Evolutionary conservation across 2,113 vertebrate species (phyloP), one percentile per base, ranked within the genome.

Genomic region (Mellivora capensis): DNA sequence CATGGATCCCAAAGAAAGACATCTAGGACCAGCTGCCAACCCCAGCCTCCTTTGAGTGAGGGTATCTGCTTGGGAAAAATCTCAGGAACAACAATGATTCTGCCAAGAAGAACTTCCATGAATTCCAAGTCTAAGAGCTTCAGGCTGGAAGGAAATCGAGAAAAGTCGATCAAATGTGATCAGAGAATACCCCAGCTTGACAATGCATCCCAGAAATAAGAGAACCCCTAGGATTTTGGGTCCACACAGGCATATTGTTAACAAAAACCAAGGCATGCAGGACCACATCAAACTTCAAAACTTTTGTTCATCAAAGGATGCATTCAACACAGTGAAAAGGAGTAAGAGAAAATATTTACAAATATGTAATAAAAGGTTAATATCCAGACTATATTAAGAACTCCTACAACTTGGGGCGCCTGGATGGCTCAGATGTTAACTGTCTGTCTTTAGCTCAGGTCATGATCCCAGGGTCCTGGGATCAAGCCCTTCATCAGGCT

Each of bases 51-150:
- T 98, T 99, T 97, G 99, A 98, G 0, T 99, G 99, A 98, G 99
- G 98, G 0, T 99, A 99, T 96, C 99, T 99, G 7, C 99, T 99
- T 98, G 99, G 99, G 74, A 99, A 99, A 99, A 83, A 99, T 99
- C 97, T 99, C 99, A 34, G 99, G 99, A 23, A 99, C 99, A 37
- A 99, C 99, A 98, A 99, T 99, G 96, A 99, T 99, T 98, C 99
- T 99, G 91, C 99, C 99, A 98, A 99, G 99, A 95, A 99, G 99
- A 62, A 99, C 99, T 97, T 99, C 99, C 99, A 99, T 99, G 86
- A 99, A 99, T 96, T 99, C 99, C 80, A 99, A 99, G 98, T 99
- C 99, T 97, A 99, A 98, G 37, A 99, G 99, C 90, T 99, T 99
- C 64, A 99, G 91, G 76, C 99, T 99, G 90, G 9, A 97, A 97